A percentile compares a stretch with the other conserved stretches of the same genome.
Conservation (phyloP, 2,888 invertebrate genomes). For the Coenonympha glycerion region DNA sequence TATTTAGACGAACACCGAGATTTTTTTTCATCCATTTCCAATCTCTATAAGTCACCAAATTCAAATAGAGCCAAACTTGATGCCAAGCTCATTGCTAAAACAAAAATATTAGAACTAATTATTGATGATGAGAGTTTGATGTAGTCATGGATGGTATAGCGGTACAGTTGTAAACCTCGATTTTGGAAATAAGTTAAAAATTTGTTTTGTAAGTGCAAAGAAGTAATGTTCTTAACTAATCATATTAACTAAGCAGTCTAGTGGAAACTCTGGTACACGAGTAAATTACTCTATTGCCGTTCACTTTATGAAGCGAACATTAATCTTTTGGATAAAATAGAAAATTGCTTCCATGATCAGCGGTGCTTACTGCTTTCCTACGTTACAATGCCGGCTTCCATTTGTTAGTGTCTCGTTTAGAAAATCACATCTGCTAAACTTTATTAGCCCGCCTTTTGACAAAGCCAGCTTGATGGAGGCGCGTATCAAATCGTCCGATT, state of each 20-base stretch:
- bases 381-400: constrained; percentile 44
- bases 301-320: constrained; percentile 24
- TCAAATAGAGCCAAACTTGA: too few species aligned
- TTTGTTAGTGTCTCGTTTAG: constrained; percentile 72
- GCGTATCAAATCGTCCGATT: constrained; percentile 72
- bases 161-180: too few species aligned
- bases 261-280: constrained; percentile 7
- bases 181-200: too few species aligned
- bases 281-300: constrained; percentile 22
- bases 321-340: constrained; percentile 30
- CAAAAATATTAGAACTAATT: too few species aligned
- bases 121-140: too few species aligned
- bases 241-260: not conserved
- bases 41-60: too few species aligned
- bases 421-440: constrained; percentile 74
- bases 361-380: constrained; percentile 34
- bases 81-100: too few species aligned
- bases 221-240: not conserved
- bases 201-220: too few species aligned
- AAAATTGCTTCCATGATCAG: constrained; percentile 41
- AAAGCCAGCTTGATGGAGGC: constrained; percentile 70
- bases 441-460: constrained; percentile 70
- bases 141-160: too few species aligned
- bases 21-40: too few species aligned
- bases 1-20: too few species aligned